Percentiles rank a stretch among this genome's conserved stretches.
phyloP scores from a whole-genome alignment of 2,888 invertebrate genomes.

The Punctoribates punctum region DNA sequence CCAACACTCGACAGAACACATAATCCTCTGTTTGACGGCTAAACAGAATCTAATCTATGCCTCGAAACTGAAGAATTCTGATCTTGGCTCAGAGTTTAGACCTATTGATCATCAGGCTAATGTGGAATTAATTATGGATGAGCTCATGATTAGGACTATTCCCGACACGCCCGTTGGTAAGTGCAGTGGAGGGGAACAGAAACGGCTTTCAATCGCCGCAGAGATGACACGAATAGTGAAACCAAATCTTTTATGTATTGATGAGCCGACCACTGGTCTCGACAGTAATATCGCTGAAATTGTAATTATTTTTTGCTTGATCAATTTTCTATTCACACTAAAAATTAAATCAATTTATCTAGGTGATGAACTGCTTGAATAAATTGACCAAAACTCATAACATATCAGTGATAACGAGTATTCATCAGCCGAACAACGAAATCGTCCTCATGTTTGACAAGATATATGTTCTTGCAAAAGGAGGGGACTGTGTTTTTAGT shows the following conservation, averaged over 20 bases:
- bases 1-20: background rate
- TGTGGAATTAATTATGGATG: background rate
- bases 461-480: background rate
- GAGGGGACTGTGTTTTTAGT: background rate
- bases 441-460: background rate
- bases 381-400: background rate
- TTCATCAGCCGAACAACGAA: slow-evolving; percentile 23
- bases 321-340: background rate
- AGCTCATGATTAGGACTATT: background rate
- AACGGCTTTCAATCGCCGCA: background rate
- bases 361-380: background rate
- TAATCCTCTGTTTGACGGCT: background rate
- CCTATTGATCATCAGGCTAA: background rate
- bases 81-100: background rate
- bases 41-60: background rate
- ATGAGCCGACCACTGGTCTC: slow-evolving; percentile 17
- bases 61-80: background rate
- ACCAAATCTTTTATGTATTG: background rate
- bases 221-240: background rate
- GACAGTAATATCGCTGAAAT: slow-evolving; percentile 5
- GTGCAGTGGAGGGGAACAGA: background rate
- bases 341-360: too few relatives aligned
- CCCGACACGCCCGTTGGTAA: background rate
- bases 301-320: background rate
- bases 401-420: background rate